Evolutionary conservation across 2,797 vertebrate species (phyloP), one percentile per base, ranked within the genome.

Genomic region (Mormyrus hasselquistii): DNA sequence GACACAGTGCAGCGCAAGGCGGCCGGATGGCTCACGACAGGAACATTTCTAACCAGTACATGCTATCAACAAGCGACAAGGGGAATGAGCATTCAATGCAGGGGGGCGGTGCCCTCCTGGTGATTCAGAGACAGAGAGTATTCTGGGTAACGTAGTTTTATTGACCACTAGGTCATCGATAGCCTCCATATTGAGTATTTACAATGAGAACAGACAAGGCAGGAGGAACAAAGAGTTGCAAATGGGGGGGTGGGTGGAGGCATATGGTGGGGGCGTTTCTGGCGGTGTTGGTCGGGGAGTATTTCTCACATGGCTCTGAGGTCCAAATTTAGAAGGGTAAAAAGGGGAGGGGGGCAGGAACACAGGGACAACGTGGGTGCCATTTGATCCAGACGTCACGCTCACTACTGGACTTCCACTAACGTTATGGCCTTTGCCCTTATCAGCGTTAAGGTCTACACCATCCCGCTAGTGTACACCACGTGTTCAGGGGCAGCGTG

Each of bases 51-150:
- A 96, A 96, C 95, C 95, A 92, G 95, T 95, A 96, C 96, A 96
- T 96, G 96, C 96, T 96, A 96, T 96, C 94, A 96, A 96, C 96
- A 96, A 96, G 96, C 94, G 94, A 96, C 95, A 93, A 93, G 94
- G 93, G 92, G 90, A 93, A 93, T 92, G 93, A n/a, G 87, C 93
- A 90, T 93, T 89, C 90, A 93, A 93, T 92, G 19, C 92, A 92
- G 91, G 93, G 92, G 92, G 87, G 93, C 92, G 93, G 94, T 93
- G 92, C 94, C 92, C 94, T 92, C 92, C 93, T 93, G 94, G 92
- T 90, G 90, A 91, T 90, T 90, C 90, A 86, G 93, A 91, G 91
- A 92, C 91, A 65, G 86, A 92, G 92, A 94, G 94, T 94, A 92
- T 88, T 87, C 90, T 92, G 92, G 92, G 92, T 91, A 92, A 90